Base-by-base conservation (phyloP, 2,797 vertebrate genomes). In the Serranus cabrilla region DNA sequence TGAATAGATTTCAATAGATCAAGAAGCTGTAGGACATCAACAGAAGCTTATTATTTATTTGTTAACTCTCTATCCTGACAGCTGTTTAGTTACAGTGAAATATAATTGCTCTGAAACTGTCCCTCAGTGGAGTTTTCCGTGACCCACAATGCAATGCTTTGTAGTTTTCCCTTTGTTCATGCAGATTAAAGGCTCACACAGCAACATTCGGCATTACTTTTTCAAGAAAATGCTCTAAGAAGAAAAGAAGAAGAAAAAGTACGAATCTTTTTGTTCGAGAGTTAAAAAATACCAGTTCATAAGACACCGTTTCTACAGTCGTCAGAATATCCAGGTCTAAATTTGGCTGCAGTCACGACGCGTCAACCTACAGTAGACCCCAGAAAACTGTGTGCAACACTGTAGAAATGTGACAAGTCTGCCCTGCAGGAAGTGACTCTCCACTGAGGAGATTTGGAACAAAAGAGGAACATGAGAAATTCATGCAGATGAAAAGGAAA, bases 321-420 rank as follows among this genome's bases (percentile, higher is more conserved):
- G 46, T 31, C 27, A 51, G 71, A 39, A 51, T 51, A 31, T 21
- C 54, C 42, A 21, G 47, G 49, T 61, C 77, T 80, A 81, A 78
- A 81, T 76, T 74, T 81, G 82, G 75, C 87, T 50, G 0, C 64
- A 50, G 75, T 78, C 60, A 49, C 6, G 18, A 81, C 40, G 76
- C 34, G 43, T 76, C 78, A 75, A 45, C 54, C 65, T 47, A 43
- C 58, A 74, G 58, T 7, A 62, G 42, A 73, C 11, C 39, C 54
- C 70, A 55, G 78, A n/a, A 76, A 76, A 81, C 27, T 45, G 37
- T 34, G 37, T 5, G 3, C 16, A 62, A 45, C 66, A 14, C 14
- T 67, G 76, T 37, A 34, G 54, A 76, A 84, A 72, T 81, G 84
- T 88, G 87, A 87, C 86, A 76, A 16, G 42, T 72, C 65, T 59